These are phyloP conservation scores for Cephus sareptanus DNA, from an alignment of 2,888 invertebrate species.

Conservation along the genomic window DNA sequence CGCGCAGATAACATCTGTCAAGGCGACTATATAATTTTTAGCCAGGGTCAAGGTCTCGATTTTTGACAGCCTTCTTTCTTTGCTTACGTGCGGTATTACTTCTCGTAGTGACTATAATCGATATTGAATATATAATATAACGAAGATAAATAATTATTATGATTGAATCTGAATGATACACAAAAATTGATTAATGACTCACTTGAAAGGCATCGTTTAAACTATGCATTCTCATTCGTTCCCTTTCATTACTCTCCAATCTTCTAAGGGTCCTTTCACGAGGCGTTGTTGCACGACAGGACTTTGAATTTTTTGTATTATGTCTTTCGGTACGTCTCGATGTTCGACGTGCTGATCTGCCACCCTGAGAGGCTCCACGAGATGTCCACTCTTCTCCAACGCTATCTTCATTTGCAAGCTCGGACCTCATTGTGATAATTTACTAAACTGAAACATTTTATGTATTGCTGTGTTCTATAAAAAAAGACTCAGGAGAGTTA, in stretches of 20 bases:
- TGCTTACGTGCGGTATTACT: slow-evolving; percentile 88
- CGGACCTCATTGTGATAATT: slow-evolving; percentile 44
- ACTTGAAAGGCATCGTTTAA: slow-evolving; percentile 84
- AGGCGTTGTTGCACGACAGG: slow-evolving; percentile 55
- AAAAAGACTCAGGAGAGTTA: background rate
- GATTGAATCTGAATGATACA: background rate
- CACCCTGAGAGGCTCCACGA: slow-evolving; percentile 26
- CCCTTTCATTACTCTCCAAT: slow-evolving; percentile 82
- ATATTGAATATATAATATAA: slow-evolving; percentile 21
- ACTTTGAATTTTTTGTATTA: slow-evolving; percentile 41
- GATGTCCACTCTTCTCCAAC: slow-evolving; percentile 41
- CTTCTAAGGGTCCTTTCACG: slow-evolving; percentile 78
- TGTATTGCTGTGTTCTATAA: background rate
- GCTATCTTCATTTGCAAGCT: slow-evolving; percentile 43
- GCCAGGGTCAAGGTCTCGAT: slow-evolving; percentile 90
- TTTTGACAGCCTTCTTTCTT: slow-evolving; percentile 86
- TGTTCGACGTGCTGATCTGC: slow-evolving; percentile 32
- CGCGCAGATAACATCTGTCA: slow-evolving; percentile 86
- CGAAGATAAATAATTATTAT: background rate
- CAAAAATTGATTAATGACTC: slow-evolving; percentile 28
- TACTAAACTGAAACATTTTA: background rate
- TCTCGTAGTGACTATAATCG: slow-evolving; percentile 78
- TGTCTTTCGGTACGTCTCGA: slow-evolving; percentile 39
- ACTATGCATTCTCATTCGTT: slow-evolving; percentile 84
- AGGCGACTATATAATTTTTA: slow-evolving; percentile 90